A percentile compares a stretch with the other conserved stretches of the same genome.
Conservation (phyloP, 1,140 invertebrate genomes). For the Leptopilina boulardi region DNA sequence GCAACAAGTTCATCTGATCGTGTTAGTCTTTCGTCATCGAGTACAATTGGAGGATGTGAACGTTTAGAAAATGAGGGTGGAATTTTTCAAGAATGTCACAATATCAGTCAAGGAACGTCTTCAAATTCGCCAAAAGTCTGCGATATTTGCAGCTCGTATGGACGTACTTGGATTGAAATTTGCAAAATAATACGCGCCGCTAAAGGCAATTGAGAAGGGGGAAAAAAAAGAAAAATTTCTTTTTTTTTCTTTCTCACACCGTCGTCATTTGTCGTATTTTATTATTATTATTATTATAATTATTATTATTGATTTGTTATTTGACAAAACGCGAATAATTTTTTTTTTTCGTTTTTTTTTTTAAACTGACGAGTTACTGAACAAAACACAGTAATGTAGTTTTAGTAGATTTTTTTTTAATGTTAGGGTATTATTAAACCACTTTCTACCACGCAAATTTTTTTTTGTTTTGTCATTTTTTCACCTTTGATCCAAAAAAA, state of each 20-base stretch:
- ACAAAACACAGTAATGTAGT: slow-evolving; percentile 10
- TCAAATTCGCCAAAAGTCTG: slow-evolving; percentile 61
- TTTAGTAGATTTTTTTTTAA: slow-evolving; percentile 23
- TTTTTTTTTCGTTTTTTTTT: slow-evolving; percentile 29
- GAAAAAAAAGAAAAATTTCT: too few species aligned
- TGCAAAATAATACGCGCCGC: slow-evolving; percentile 73
- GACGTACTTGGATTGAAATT: slow-evolving; percentile 76
- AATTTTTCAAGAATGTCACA: too few species aligned
- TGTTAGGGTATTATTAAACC: slow-evolving; percentile 26
- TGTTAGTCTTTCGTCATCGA: slow-evolving; percentile 51
- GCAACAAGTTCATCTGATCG: slow-evolving; percentile 53
- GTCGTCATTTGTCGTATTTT: not conserved
- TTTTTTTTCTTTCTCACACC: too few species aligned
- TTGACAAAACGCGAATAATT: slow-evolving; percentile 20
- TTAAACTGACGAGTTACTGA: slow-evolving; percentile 21
- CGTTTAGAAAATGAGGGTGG: too few species aligned
- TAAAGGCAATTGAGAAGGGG: slow-evolving; percentile 65
- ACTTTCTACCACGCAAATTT: slow-evolving; percentile 17
- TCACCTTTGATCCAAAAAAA: not conserved
- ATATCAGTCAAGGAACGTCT: slow-evolving; percentile 37
- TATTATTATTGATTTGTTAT: not conserved
- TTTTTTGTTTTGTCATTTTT: not conserved
- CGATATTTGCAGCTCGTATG: slow-evolving; percentile 76
- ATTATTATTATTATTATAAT: too few species aligned
- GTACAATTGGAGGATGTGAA: slow-evolving; percentile 19